A percentile compares a stretch with the other conserved stretches of the same genome.
phyloP scores from a whole-genome alignment of 1,140 invertebrate genomes.

The Venustaconcha ellipsiformis region DNA sequence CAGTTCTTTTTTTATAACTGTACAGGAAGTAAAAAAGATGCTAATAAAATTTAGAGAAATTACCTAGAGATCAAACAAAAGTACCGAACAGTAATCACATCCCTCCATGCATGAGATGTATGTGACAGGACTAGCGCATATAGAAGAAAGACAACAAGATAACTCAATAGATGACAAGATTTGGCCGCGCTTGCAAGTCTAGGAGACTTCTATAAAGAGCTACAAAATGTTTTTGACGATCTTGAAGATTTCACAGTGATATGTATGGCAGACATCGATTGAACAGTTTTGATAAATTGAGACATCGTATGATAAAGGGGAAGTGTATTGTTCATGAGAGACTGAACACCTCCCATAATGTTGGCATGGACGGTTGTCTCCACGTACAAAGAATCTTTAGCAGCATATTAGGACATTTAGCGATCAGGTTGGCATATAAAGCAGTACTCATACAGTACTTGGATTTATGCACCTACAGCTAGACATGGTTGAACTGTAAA shows the following conservation, averaged over 20 bases:
- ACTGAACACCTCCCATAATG: neutral
- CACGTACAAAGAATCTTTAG: neutral
- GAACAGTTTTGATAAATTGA: slow-evolving; percentile 5
- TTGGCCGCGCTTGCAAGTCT: neutral
- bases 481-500: neutral
- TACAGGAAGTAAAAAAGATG: slow-evolving; percentile 19
- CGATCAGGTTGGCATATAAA: slow-evolving; percentile 1
- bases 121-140: neutral
- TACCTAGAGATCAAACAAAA: neutral
- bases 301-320: slow-evolving; percentile 6
- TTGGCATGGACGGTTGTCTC: neutral
- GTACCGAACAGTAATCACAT: neutral
- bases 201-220: neutral
- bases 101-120: neutral
- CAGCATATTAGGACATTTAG: slow-evolving; percentile 7
- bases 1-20: slow-evolving; percentile 35
- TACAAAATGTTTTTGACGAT: neutral
- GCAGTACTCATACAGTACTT: neutral
- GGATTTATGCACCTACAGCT: no score
- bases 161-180: neutral
- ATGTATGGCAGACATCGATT: slow-evolving; percentile 3
- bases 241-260: neutral
- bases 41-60: slow-evolving; percentile 15
- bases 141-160: neutral
- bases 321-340: neutral